Base-by-base conservation (phyloP, 2,888 invertebrate species). In the Eremobia ochroleuca region DNA sequence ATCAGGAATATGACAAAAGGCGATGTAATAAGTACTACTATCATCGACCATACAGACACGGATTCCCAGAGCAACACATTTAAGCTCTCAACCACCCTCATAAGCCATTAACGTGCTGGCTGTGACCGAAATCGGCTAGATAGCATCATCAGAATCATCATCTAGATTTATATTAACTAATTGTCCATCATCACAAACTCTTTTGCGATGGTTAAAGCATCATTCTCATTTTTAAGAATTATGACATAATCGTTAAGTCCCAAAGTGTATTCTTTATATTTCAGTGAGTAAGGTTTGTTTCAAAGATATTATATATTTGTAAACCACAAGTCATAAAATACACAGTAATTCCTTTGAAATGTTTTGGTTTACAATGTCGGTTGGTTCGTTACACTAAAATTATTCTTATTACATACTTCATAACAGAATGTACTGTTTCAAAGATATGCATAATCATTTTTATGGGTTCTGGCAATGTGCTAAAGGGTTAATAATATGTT, bases 401-500 rank as follows among this genome's bases (percentile, higher is more conserved):
- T 28, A 67, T 67, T 76, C 69, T 58, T 79, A 78, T 74, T 80
- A 72, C n/a, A n/a, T n/a, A n/a, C 73, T 64, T 80, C 62, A 69
- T 75, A 76, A 79, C 69, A 43, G 66, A 43, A 66, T 67, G 21
- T 62, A 73, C 76, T 83, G 73, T 79, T 82, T 67, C n/a, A 64
- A 74, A 73, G 64, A 80, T 74, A 28, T 85, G 40, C 72, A 28
- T 72, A 74, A 70, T 61, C 55, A 28, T 31, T 73, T 85, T 81
- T 68, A 86, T 49, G 61, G 15, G 52, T 72, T 74, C 71, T 76
- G 59, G 65, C 15, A 76, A 72, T 52, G 34, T 64, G 71, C 31
- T 74, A 55, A 76, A 80, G 71, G 66, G 69, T 78, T 73, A 62
- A 73, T 67, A 43, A 65, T 68, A 85, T 74, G n/a, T 65, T 73